Evolutionary conservation across 2,797 vertebrate species (phyloP), one percentile per base, ranked within the genome.

Genomic region (Thalassophryne amazonica): DNA sequence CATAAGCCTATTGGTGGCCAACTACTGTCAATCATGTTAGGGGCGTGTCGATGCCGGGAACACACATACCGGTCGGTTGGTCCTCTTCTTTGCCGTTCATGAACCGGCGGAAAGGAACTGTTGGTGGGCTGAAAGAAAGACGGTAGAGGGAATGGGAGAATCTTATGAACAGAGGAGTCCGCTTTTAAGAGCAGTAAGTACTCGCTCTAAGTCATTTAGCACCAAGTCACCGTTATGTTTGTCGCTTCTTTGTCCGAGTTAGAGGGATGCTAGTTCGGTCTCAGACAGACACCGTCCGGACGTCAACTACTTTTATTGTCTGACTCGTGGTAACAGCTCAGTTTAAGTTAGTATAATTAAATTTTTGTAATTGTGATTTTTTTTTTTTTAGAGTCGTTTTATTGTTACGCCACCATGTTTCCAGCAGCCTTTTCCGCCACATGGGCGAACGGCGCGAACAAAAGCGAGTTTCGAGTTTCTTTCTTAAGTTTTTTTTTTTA

Each of bases 171-270:
- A 88, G 71, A 83, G 78, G 78, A 74, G 55, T 19, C 88, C 86
- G 30, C 86, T 89, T 7, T 43, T 88, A 60, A 80, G 80, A 65
- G 58, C 80, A 19, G 88, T 88, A 36, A 84, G 88, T 84, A 66
- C 39, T 42, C 50, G 17, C 34, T 33, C 27, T n/a, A 2, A 2
- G n/a, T 10, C 69, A 4, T 47, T 7, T 11, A 30, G 48, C 8
- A 11, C 12, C 6, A n/a, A 15, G 16, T 47, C 12, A 14, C 24
- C 31, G 17, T 38, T 32, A 20, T 28, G 2, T 32, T 5, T 21
- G 29, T 29, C 0, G 21, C 23, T 28, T 73, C 77, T 75, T 80
- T 83, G 75, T 76, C 62, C 52, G 31, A 45, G 23, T 61, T 42
- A 59, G 52, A 41, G 66, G 48, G 79, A 87, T 84, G 82, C 84